Percentiles rank a stretch among this genome's conserved stretches.
phyloP scores from a whole-genome alignment of 2,797 vertebrate genomes.

The Micropoecilia bifurca region DNA sequence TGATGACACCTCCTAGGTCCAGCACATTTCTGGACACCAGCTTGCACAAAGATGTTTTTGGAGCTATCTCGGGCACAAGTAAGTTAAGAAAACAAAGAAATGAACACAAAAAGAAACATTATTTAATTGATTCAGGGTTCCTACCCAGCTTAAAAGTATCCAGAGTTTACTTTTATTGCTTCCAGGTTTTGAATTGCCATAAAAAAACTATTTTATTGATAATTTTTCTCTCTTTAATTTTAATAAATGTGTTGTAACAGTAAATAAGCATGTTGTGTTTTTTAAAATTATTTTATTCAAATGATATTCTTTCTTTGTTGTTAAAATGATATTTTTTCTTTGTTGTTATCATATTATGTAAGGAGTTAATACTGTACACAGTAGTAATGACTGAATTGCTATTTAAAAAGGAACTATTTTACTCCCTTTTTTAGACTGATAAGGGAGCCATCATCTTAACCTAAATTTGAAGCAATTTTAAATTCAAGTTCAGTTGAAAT shows the following conservation, averaged over 20 bases:
- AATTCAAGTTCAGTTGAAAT: not conserved
- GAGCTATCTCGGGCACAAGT: constrained; percentile 97
- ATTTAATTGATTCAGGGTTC: not conserved
- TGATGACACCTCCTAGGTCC: constrained; percentile 91
- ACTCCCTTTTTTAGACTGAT: not conserved
- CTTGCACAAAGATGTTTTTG: constrained; percentile 95
- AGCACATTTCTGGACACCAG: constrained; percentile 88
- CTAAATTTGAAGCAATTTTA: not conserved
- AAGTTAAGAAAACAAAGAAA: constrained; percentile 17
- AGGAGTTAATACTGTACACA: not conserved
- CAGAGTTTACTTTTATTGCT: not conserved
- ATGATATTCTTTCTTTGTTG: not conserved
- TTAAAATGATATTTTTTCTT: too few species aligned
- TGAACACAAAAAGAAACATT: too few species aligned
- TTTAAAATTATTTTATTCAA: not conserved
- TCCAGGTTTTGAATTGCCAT: not conserved
- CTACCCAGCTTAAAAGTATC: not conserved
- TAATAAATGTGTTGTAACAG: not conserved
- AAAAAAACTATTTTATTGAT: not conserved
- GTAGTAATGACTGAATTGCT: not conserved
- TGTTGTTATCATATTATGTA: not conserved
- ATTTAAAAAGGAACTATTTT: not conserved
- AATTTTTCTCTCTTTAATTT: not conserved
- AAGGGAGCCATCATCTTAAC: not conserved
- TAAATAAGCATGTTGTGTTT: not conserved